Evolutionary conservation across 2,888 invertebrate species (phyloP).

Genomic region (Girardia tigrina): DNA sequence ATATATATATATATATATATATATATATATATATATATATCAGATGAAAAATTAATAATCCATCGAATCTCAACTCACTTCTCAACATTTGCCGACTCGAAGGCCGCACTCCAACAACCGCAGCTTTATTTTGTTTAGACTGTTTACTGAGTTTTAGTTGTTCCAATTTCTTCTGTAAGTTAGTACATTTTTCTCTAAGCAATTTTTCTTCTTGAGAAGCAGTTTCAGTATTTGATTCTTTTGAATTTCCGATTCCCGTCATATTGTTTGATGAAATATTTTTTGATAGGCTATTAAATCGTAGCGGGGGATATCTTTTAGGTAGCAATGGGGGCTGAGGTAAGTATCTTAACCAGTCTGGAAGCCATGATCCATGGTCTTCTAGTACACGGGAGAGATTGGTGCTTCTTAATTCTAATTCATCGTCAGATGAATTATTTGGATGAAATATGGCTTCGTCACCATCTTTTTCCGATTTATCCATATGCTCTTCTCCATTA

Average conservation of each 20-base stretch:
- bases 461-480: neutral
- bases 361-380: neutral
- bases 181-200: neutral
- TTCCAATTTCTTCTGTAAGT: neutral
- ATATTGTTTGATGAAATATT: neutral
- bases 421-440: neutral
- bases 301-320: neutral
- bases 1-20: too few species aligned
- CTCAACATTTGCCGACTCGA: neutral
- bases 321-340: conserved; percentile 4
- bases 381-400: neutral
- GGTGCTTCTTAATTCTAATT: conserved; percentile 18
- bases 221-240: neutral
- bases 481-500: neutral
- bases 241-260: neutral
- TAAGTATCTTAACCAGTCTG: neutral
- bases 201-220: neutral
- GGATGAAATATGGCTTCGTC: neutral
- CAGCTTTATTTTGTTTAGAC: neutral
- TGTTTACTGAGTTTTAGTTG: neutral
- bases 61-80: neutral
- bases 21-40: too few species aligned
- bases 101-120: neutral
- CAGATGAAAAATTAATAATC: too few species aligned
- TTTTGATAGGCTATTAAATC: neutral